Evolutionary conservation across 2,797 vertebrate genomes (phyloP).

Genomic region (Vultur gryphus): DNA sequence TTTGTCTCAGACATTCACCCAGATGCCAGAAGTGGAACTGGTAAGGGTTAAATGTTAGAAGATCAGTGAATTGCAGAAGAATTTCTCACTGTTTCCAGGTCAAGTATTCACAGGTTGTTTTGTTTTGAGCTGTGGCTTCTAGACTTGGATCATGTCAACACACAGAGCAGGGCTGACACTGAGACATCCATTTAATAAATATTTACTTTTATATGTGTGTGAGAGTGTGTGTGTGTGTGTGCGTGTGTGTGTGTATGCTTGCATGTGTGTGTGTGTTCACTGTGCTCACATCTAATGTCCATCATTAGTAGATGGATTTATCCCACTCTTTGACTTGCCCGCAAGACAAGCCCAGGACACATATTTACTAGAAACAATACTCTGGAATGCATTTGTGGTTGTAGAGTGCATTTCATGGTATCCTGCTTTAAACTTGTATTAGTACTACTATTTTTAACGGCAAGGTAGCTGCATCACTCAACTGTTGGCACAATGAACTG

Average conservation of each 20-base stretch:
- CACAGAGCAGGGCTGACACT: background rate
- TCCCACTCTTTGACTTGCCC: background rate
- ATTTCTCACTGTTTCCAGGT: constrained; percentile 42
- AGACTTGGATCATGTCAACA: constrained; percentile 27
- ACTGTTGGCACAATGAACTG: background rate
- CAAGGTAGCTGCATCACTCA: background rate
- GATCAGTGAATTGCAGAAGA: background rate
- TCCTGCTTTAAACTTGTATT: background rate
- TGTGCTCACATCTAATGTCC: background rate
- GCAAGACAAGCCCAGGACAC: background rate
- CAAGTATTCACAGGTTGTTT: constrained; percentile 50
- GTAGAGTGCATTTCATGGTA: background rate
- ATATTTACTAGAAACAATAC: background rate
- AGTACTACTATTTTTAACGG: background rate
- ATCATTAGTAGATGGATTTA: background rate
- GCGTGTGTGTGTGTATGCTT: background rate
- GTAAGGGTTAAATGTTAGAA: background rate
- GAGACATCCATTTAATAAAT: constrained; percentile 39
- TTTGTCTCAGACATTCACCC: background rate
- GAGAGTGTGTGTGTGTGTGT: background rate
- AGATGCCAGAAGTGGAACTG: background rate
- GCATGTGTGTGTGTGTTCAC: background rate
- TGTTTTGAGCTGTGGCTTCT: constrained; percentile 51
- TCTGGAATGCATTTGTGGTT: constrained; percentile 13
- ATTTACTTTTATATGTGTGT: constrained; percentile 37